These are phyloP conservation scores for Albula goreensis DNA, from an alignment of 2,113 vertebrate species.

Conservation along the genomic window DNA sequence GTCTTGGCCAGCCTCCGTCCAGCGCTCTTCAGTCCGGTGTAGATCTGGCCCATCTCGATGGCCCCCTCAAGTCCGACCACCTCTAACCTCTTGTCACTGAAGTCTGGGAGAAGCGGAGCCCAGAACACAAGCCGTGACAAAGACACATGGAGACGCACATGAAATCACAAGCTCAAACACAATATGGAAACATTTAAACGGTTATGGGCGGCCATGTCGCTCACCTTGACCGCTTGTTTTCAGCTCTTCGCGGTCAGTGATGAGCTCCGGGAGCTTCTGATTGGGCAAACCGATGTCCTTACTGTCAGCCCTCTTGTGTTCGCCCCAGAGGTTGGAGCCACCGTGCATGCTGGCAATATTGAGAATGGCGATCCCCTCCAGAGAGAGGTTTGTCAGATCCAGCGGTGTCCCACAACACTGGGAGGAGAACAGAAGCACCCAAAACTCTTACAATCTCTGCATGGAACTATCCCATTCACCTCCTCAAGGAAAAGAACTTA, in stretches of 20 bases:
- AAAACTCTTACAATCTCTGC: neutral
- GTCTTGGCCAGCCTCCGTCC: constrained; percentile 85
- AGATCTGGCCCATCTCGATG: constrained; percentile 93
- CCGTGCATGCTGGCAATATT: constrained; percentile 95
- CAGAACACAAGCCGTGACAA: neutral
- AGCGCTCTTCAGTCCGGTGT: constrained; percentile 86
- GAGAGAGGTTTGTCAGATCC: constrained; percentile 73
- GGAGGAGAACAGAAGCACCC: neutral
- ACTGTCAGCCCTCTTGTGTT: constrained; percentile 72
- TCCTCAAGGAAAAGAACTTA: no score
- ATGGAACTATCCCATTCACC: neutral
- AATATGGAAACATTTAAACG: neutral
- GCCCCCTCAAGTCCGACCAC: constrained; percentile 88
- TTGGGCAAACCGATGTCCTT: constrained; percentile 50
- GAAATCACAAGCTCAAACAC: neutral
- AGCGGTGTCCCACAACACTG: constrained; percentile 81
- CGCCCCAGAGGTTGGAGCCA: constrained; percentile 93
- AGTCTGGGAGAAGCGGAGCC: constrained; percentile 62
- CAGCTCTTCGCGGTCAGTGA: constrained; percentile 79
- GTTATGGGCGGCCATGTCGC: neutral
- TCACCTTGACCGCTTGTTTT: constrained; percentile 85
- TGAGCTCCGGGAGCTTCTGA: constrained; percentile 71
- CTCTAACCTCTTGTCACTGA: constrained; percentile 84
- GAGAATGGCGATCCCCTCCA: constrained; percentile 83
- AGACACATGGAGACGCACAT: neutral